Evolutionary conservation across 2,888 invertebrate species (phyloP).

Genomic region (Napeogenes sylphis): DNA sequence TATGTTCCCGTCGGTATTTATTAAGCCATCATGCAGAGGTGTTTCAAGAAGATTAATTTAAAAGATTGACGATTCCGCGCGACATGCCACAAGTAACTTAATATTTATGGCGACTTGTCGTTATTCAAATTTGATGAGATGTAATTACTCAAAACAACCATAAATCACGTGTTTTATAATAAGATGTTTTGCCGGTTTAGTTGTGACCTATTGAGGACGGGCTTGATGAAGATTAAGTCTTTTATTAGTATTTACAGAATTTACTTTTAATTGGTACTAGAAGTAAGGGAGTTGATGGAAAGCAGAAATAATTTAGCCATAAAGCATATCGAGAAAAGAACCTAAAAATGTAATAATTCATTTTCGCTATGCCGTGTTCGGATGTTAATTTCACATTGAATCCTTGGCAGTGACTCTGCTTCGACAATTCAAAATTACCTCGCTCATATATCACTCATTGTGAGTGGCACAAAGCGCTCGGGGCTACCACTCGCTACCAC

Average conservation of each 20-base stretch:
- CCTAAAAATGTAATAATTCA: constrained; percentile 74
- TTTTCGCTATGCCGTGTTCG: constrained; percentile 75
- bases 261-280: constrained; percentile 16
- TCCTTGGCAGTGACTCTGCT: constrained; percentile 50
- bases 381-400: constrained; percentile 75
- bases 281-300: constrained; percentile 29
- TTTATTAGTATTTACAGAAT: constrained; percentile 38
- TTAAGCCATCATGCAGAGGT: constrained; percentile 67
- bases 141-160: constrained; percentile 74
- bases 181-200: constrained; percentile 60
- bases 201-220: constrained; percentile 48
- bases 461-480: constrained; percentile 67
- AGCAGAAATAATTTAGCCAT: constrained; percentile 28
- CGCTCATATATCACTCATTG: constrained; percentile 77
- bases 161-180: constrained; percentile 72
- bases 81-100: constrained; percentile 53
- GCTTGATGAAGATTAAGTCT: constrained; percentile 55
- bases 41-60: constrained; percentile 67
- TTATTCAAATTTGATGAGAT: constrained; percentile 77
- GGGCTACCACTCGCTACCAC: constrained; percentile 67
- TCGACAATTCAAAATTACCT: constrained; percentile 73
- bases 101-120: constrained; percentile 66
- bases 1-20: constrained; percentile 68
- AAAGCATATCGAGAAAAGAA: constrained; percentile 38
- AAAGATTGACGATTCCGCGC: constrained; percentile 67